These are phyloP conservation scores for Crotalus tigris DNA, from an alignment of 2,113 vertebrate species.

Conservation along the genomic window DNA sequence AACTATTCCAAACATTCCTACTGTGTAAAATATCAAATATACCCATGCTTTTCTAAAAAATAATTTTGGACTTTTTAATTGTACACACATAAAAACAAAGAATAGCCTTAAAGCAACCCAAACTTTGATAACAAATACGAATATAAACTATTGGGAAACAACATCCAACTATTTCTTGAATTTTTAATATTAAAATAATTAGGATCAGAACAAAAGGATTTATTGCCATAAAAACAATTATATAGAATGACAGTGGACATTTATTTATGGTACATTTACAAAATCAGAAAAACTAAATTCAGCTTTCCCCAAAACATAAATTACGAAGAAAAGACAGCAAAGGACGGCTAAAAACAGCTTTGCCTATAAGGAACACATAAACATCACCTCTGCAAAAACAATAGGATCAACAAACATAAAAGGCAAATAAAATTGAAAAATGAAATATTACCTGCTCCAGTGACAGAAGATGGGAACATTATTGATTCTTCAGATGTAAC, in stretches of 20 bases:
- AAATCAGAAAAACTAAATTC: not conserved
- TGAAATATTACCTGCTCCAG: not conserved
- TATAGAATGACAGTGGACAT: too few relatives aligned
- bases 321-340: not conserved
- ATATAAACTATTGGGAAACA: too few relatives aligned
- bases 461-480: not conserved
- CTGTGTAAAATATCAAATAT: not conserved
- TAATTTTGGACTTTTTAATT: not conserved
- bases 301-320: not conserved
- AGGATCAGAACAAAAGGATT: too few relatives aligned
- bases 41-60: not conserved
- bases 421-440: not conserved
- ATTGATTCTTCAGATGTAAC: too few relatives aligned
- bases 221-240: too few relatives aligned
- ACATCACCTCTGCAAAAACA: not conserved
- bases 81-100: not conserved
- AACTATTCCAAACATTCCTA: not conserved
- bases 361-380: not conserved
- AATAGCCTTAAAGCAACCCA: not conserved
- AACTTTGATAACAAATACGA: too few relatives aligned
- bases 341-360: rapidly evolving
- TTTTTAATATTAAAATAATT: too few relatives aligned
- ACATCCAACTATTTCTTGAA: too few relatives aligned
- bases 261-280: too few relatives aligned
- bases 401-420: not conserved